Base-by-base conservation (phyloP, 2,113 vertebrate genomes). In the Pedetes capensis region DNA sequence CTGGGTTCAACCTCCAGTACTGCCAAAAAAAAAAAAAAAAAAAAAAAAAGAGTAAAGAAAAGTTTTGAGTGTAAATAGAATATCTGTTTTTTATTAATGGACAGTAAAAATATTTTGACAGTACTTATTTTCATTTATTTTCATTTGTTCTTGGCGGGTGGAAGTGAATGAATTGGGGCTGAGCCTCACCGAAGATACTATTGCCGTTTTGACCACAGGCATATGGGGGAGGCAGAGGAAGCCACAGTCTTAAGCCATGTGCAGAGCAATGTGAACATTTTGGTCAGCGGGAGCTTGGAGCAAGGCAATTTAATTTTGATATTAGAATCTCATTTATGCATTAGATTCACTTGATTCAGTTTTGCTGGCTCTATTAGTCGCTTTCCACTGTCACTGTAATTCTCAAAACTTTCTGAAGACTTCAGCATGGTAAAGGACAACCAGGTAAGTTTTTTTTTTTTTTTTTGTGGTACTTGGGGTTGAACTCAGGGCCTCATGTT, bases 201-300 rank as follows among this genome's bases (percentile, higher is more conserved):
- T 37, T 8, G n/a, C 10, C 37, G 5, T 6, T 29, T 29, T 74
- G 68, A 34, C 8, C 42, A 51, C 6, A 42, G 18, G n/a, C 74
- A 8, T 61, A 61, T 78, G 2, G 7, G 42, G 42, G 9, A 29
- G 8, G 14, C 4, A 37, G 22, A 72, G 3, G 25, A 39, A 5
- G 44, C 18, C 6, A 12, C 22, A 16, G 8, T 8, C 3, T 11
- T 14, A 13, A 42, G 44, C n/a, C 13, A 5, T 7, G 14, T 12
- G 2, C 17, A 75, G 57, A 25, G 34, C 32, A 34, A 83, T 42
- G 10, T 39, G 55, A 32, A 51, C 22, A 4, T 16, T 12, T 17
- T 5, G 7, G 18, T 23, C 55, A 64, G 27, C 23, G 22, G n/a
- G 29, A 44, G 5, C 22, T 5, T 53, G 37, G 20, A 29, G 11